Base-by-base conservation (phyloP, 2,888 invertebrate genomes). In the Notodonta dromedarius region DNA sequence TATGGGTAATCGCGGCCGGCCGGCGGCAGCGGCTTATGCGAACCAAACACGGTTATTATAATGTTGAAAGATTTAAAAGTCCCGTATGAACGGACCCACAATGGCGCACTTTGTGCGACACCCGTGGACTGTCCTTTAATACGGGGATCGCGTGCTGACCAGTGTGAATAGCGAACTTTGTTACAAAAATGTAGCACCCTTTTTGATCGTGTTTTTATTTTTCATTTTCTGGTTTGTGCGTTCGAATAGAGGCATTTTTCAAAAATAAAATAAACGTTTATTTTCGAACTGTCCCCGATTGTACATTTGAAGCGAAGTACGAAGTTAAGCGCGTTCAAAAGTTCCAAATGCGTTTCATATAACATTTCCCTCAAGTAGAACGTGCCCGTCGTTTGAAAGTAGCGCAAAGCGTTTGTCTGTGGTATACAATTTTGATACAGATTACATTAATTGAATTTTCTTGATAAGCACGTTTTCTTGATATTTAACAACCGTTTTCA, bases 141-240 rank as follows among this genome's bases (percentile, higher is more conserved):
- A 76, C 67, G 61, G 56, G 62, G 62, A 74, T 85, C 74, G 86
- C 86, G 85, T 84, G 85, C 73, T 56, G 60, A 61, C 58, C 57
- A 64, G 76, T 74, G 79, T 73, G 78, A 80, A 79, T 75, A 76
- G 71, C 71, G 65, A 72, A 77, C 73, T 78, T 73, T 61, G 70
- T 68, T 70, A 70, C 67, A 61, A 57, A n/a, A 69, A 65, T 67
- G 73, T 73, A 66, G 74, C 74, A 70, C 62, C 59, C 54, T 62
- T 56, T 68, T 79, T 74, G 65, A 69, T 53, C 64, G 42, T 42
- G 35, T 7, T 5, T 40, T 40, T 40, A 7, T 14, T 16, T 32
- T 52, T 56, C 63, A 56, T 59, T 61, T 69, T 65, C 59, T 56
- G 52, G 54, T 62, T 58, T 40, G 35, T 65, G 57, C 52, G 59